Percentiles rank a stretch among this genome's conserved stretches.
phyloP scores from a whole-genome alignment of 2,797 vertebrate genomes.

The Poecile montanus region DNA sequence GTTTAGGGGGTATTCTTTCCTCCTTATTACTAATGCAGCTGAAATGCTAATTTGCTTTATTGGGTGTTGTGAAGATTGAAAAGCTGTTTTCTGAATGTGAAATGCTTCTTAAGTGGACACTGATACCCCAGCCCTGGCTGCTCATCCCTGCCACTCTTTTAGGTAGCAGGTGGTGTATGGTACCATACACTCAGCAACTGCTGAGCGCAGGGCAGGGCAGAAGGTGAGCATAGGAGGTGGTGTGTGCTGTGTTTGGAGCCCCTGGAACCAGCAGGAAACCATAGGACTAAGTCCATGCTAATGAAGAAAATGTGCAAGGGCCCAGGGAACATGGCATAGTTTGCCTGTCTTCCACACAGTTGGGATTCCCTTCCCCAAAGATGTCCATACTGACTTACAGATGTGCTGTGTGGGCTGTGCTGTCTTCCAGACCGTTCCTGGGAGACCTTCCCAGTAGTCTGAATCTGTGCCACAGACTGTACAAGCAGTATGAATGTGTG shows the following conservation, averaged over 20 bases:
- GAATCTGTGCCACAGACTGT: neutral
- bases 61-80: neutral
- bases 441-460: neutral
- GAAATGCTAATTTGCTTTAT: neutral
- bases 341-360: neutral
- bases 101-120: neutral
- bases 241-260: neutral
- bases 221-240: fast-evolving
- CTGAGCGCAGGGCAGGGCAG: neutral
- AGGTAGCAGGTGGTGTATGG: neutral
- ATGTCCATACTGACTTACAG: fast-evolving
- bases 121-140: neutral
- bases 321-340: neutral
- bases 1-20: neutral
- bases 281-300: neutral
- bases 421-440: neutral
- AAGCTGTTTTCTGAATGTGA: neutral
- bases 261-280: neutral
- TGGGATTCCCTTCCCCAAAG: neutral
- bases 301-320: neutral
- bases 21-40: neutral
- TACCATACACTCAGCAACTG: neutral
- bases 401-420: neutral
- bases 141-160: neutral
- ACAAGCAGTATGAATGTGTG: neutral